Base-by-base conservation (phyloP, 2,888 invertebrate species). In the Protula sp. region DNA sequence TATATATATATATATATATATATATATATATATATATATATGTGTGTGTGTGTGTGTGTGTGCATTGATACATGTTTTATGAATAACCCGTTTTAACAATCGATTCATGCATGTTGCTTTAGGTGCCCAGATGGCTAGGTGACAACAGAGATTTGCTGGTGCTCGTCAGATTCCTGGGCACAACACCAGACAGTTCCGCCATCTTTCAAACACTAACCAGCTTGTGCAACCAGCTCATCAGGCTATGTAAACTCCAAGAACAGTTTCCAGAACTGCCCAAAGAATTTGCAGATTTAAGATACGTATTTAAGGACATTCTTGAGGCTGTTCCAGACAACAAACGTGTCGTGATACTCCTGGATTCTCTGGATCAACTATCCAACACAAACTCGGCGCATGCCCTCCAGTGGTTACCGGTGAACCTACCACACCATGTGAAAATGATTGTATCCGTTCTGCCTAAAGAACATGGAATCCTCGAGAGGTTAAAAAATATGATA, bases 401-500 rank as follows among this genome's bases (percentile, higher is more conserved):
- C 45, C 61, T 76, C 9, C 70, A 71, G 61, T 76, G 76, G 76
- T 55, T 76, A 4, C 75, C 76, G 2, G 64, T 68, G 4, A 60
- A 68, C 29, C 58, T 75, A n/a, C 73, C 75, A 3, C 52, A 66
- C n/a, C 70, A 75, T 63, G 67, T 73, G n/a, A 71, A 71, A 58
- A 59, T 76, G 22, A 64, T 76, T 19, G 68, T 74, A 4, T 73
- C 76, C 14, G 67, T 72, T 1, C 58, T 71, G 28, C 67, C 71
- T 24, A 63, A 67, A 24, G n/a, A 54, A 9, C 26, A 56, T 53
- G 61, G 61, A 4, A 9, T 92, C 92, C 38, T 38, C 9, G 38
- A 9, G 19, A 38, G 19, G 38, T 0, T 65, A 30, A 82, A 94
- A 0, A 84, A 91, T 19, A 86, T 90, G 61, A 92, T 94, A 89